Evolutionary conservation across 2,888 invertebrate genomes (phyloP).

Genomic region (Altica lythri): DNA sequence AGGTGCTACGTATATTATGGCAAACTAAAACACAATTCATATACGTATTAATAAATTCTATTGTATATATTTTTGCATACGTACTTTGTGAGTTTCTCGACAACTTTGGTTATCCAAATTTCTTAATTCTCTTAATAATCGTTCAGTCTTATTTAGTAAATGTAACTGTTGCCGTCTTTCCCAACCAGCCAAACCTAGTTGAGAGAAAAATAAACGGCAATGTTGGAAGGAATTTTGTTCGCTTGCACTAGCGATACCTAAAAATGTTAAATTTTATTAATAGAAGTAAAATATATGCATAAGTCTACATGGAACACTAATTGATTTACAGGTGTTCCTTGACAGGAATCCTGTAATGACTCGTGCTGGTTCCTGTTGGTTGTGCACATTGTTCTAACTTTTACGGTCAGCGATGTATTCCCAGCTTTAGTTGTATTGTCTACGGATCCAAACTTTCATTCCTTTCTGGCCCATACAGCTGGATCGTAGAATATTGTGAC

Average conservation of each 20-base stretch:
- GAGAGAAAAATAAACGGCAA: conserved; percentile 87
- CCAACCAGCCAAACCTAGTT: conserved; percentile 89
- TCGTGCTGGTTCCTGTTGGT: too few species aligned
- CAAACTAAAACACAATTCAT: conserved; percentile 62
- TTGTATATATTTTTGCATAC: neutral
- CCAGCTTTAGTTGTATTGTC: too few species aligned
- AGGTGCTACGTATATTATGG: conserved; percentile 96
- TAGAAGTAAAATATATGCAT: neutral
- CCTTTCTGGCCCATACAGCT: too few species aligned
- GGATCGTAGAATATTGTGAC: too few species aligned
- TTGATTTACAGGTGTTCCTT: too few species aligned
- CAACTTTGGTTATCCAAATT: conserved; percentile 92
- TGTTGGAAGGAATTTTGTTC: conserved; percentile 71
- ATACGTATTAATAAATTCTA: neutral
- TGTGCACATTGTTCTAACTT: too few species aligned
- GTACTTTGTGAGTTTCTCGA: conserved; percentile 85
- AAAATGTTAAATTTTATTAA: conserved; percentile 4
- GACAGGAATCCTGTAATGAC: too few species aligned
- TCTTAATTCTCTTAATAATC: conserved; percentile 85
- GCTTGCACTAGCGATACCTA: conserved; percentile 13
- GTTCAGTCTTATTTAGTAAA: conserved; percentile 84
- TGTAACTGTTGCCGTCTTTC: conserved; percentile 84
- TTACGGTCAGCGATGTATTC: too few species aligned
- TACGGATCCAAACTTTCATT: too few species aligned
- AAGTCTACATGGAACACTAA: too few species aligned